phyloP scores from a whole-genome alignment of 2,797 vertebrate species.

The Chelmon rostratus region DNA sequence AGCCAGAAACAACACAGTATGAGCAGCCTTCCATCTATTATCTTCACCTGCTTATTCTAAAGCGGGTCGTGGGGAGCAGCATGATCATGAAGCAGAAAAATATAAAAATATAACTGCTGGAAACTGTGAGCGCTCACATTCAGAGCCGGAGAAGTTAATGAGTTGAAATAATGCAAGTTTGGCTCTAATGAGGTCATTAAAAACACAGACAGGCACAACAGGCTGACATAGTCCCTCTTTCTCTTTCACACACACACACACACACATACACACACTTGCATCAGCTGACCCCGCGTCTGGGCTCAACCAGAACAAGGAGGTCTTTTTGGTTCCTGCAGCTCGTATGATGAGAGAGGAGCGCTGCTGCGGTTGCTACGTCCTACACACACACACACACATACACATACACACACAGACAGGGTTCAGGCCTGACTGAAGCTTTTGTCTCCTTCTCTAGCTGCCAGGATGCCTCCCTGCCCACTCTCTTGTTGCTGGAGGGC shows the following conservation, averaged over 20 bases:
- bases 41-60: background rate
- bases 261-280: slow-evolving; percentile 26
- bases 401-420: slow-evolving; percentile 41
- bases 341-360: slow-evolving; percentile 63
- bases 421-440: slow-evolving; percentile 77
- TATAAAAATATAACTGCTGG: background rate
- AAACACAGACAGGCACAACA: slow-evolving; percentile 52
- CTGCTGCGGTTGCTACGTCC: slow-evolving; percentile 52
- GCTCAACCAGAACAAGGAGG: slow-evolving; percentile 72
- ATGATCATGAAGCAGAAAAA: background rate
- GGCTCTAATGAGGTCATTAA: slow-evolving; percentile 59
- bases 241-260: slow-evolving; percentile 20
- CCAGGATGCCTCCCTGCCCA: slow-evolving; percentile 51
- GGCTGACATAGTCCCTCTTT: slow-evolving; percentile 10
- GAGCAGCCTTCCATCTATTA: background rate
- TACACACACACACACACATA: slow-evolving; percentile 65
- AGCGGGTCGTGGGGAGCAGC: no score
- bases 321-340: slow-evolving; percentile 64
- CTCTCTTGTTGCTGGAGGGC: slow-evolving; percentile 33
- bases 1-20: slow-evolving; percentile 7
- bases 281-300: slow-evolving; percentile 65
- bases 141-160: background rate
- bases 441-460: slow-evolving; percentile 72
- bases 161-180: slow-evolving; percentile 27
- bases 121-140: slow-evolving; percentile 4